Evolutionary conservation across 2,888 invertebrate species (phyloP), one percentile per base, ranked within the genome.

Genomic region (Aporophyla lueneburgensis): DNA sequence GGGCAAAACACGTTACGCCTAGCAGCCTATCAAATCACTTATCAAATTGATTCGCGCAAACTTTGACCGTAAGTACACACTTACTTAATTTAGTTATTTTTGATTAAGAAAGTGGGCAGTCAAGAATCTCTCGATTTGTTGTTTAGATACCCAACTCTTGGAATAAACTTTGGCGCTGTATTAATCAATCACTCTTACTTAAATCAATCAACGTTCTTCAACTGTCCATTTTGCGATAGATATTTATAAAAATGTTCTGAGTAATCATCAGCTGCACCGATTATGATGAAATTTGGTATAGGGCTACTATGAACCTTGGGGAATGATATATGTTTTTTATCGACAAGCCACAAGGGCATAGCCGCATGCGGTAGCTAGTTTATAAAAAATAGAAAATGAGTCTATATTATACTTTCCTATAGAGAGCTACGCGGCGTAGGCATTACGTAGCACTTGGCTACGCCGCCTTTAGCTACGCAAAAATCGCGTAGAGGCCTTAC

Each of bases 1-100:
- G 71, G 80, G 76, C 67, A 43, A 43, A 78, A 83, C 78, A 74
- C 61, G 63, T 66, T 63, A 67, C 63, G 71, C 69, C 27, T 80
- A 56, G n/a, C 21, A 33, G n/a, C 66, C n/a, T 67, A n/a, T 14
- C 21, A 67, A 67, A 54, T 33, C 27, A 67, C 27, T 67, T 67
- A 80, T 74, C 54, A 78, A 86, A 84, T 84, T 80, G 83, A 83
- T 77, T 82, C 81, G 51, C 43, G 33, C 51, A 67, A 83, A 86
- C 78, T 84, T 76, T 77, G 69, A 65, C 66, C 66, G 62, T 84
- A 84, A 86, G 69, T 54, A 70, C 61, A 53, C 67, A 70, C 73
- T 74, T 71, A 74, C 74, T 76, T 77, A 86, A 84, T 86, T 83
- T 72, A 71, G 78, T 83, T 87, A 74, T 73, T 80, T 74, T 77